Conservation (phyloP, 2,888 invertebrate species). For the Mythimna impura region DNA sequence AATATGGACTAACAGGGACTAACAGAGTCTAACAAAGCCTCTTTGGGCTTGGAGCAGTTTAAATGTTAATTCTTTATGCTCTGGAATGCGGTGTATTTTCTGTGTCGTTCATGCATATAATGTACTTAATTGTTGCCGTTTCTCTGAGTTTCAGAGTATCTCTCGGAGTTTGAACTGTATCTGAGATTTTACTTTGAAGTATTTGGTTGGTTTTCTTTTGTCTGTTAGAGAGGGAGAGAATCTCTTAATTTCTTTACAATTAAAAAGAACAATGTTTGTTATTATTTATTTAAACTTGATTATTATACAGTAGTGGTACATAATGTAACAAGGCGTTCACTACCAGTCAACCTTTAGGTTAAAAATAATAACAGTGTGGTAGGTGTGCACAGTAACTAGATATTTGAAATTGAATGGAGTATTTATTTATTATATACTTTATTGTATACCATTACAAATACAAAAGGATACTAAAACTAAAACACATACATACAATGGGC, state of each 20-base stretch:
- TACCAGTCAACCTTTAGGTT: too few relatives aligned
- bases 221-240: background rate
- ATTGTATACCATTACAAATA: too few relatives aligned
- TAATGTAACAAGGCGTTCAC: too few relatives aligned
- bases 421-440: too few relatives aligned
- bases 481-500: too few relatives aligned
- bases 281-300: too few relatives aligned
- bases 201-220: background rate
- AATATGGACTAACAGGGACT: slow-evolving; percentile 65
- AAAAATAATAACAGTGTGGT: too few relatives aligned
- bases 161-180: background rate
- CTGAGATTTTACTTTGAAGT: background rate
- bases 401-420: too few relatives aligned
- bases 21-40: slow-evolving; percentile 68
- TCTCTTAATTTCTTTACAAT: background rate
- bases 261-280: too few relatives aligned
- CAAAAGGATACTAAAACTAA: too few relatives aligned
- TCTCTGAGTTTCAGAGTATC: background rate
- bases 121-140: slow-evolving; percentile 16
- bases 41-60: slow-evolving; percentile 62
- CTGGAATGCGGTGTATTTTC: slow-evolving; percentile 59
- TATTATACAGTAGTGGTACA: too few relatives aligned
- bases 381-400: too few relatives aligned
- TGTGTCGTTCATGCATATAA: slow-evolving; percentile 49
- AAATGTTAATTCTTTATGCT: slow-evolving; percentile 70